phyloP scores from a whole-genome alignment of 2,113 vertebrate species.

The Agapornis roseicollis region DNA sequence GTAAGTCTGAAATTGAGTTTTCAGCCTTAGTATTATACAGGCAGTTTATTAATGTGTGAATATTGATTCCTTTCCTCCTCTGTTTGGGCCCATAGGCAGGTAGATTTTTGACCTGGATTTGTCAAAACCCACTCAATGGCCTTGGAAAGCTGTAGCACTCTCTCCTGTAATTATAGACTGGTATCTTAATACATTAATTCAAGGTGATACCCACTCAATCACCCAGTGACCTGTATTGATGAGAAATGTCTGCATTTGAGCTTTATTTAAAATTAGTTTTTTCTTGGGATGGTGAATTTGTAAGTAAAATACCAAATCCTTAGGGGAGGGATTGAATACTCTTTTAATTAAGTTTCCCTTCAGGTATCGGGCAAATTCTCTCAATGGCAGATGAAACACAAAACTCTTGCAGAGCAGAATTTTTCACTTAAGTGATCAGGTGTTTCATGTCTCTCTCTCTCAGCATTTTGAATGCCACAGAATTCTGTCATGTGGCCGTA shows the following conservation, averaged over 20 bases:
- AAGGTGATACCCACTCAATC: conserved; percentile 12
- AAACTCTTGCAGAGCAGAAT: background rate
- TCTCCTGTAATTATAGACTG: conserved; percentile 49
- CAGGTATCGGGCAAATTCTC: background rate
- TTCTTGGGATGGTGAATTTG: background rate
- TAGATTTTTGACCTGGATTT: conserved; percentile 47
- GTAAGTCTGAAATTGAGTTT: background rate
- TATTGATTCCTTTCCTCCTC: background rate
- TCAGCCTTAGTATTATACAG: background rate
- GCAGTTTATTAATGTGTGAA: background rate
- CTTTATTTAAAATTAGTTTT: conserved; percentile 27
- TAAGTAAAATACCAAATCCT: background rate
- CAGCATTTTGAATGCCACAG: background rate
- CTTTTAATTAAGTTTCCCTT: conserved; percentile 21
- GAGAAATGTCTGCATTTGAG: background rate
- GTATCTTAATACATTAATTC: conserved; percentile 28
- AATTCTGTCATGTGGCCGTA: background rate
- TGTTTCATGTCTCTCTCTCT: background rate
- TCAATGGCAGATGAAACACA: conserved; percentile 15
- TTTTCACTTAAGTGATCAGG: background rate
- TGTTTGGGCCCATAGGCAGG: background rate
- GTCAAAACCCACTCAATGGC: background rate
- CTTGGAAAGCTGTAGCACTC: conserved; percentile 19
- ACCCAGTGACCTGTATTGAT: conserved; percentile 26
- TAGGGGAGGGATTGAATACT: background rate